These are phyloP conservation scores for Rhinella marina DNA, from an alignment of 2,797 vertebrate species.

Conservation along the genomic window DNA sequence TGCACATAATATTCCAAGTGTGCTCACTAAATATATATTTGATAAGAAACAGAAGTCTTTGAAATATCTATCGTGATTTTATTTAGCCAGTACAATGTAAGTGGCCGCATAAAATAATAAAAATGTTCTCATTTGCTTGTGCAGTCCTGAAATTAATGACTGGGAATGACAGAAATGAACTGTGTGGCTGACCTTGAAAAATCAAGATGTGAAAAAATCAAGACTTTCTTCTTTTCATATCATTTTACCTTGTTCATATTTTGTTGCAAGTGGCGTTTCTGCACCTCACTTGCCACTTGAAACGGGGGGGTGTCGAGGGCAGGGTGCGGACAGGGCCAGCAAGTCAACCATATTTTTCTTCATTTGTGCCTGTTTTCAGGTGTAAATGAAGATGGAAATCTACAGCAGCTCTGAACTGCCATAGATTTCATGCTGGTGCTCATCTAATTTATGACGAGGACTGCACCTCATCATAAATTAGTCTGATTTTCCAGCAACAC, in stretches of 20 bases:
- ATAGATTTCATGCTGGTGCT: too few species aligned
- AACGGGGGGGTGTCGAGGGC: too few species aligned
- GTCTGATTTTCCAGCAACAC: too few species aligned
- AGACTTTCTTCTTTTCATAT: background rate
- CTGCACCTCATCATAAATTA: too few species aligned
- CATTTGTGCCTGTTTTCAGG: too few species aligned
- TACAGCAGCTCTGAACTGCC: too few species aligned
- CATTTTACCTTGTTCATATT: background rate
- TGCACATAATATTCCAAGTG: constrained; percentile 20
- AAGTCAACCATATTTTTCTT: too few species aligned
- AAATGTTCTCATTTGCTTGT: constrained; percentile 8
- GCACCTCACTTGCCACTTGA: too few species aligned
- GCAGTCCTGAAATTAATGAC: constrained; percentile 10
- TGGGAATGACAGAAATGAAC: background rate
- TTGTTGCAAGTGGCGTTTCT: background rate
- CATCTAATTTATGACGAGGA: too few species aligned
- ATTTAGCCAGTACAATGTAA: constrained; percentile 33
- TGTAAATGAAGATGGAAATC: too few species aligned
- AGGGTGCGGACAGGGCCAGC: too few species aligned
- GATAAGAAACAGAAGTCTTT: constrained; percentile 32
- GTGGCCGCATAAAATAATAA: constrained; percentile 21
- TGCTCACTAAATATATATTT: constrained; percentile 43
- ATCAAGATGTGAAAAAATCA: background rate
- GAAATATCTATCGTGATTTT: constrained; percentile 39
- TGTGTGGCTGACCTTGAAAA: constrained; percentile 8